Evolutionary conservation across 2,888 invertebrate genomes (phyloP), one percentile per base, ranked within the genome.

Genomic region (Torymus aiolomorphi): DNA sequence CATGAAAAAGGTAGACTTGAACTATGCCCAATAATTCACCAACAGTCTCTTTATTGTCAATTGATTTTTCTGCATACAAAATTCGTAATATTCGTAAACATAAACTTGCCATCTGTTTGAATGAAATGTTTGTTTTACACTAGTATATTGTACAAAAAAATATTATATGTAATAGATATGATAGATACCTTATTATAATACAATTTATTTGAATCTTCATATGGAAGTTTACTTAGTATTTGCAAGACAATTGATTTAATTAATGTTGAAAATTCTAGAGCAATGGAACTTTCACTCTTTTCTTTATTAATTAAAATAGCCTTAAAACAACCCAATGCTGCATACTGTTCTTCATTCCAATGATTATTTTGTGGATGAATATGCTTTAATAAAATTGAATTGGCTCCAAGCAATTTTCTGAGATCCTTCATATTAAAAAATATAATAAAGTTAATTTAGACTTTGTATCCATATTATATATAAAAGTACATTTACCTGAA

Each of bases 21-120:
- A 89, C 84, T 3, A 89, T 80, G 52, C 90, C 90, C 63, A 89
- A 84, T 70, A 88, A 82, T 80, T 88, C 86, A 4, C 90, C 89
- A 11, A 86, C 78, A n/a, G 82, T 82, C 20, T 88, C 85, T 13
- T 84, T 65, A 57, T 85, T 82, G 20, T 83, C 76, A 11, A 83
- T 69, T 0, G 83, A 71, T 77, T 84, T 87, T 49, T 85, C 83
- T 13, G 57, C 18, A 16, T 85, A 80, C 49, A 87, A 77, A 18
- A 83, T 83, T 16, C 84, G 83, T 42, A 89, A 77, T 66, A 89
- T 84, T 69, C 85, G 84, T 74, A 90, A 75, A 61, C 88, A 87
- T 2, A 83, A 80, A 66, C 81, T 83, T 49, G 85, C 72, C 13
- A 85, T 84, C 89, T 89, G 85, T 86, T 31, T 51, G 79, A 76